phyloP scores from a whole-genome alignment of 2,888 invertebrate genomes.

The Trichogramma evanescens region DNA sequence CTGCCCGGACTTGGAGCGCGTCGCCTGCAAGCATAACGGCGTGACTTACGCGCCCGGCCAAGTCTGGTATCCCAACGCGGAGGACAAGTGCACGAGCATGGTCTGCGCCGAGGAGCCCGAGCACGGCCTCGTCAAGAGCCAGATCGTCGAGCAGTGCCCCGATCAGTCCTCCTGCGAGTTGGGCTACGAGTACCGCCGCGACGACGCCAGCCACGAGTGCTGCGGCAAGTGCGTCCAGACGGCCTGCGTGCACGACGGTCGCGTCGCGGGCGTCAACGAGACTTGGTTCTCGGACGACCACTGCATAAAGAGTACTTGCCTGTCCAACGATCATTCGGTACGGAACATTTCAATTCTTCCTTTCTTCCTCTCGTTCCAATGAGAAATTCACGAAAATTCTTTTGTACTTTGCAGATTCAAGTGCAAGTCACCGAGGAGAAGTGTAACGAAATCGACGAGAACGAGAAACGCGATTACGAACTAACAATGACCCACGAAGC shows the following conservation, averaged over 20 bases:
- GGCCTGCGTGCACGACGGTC: conserved; percentile 54
- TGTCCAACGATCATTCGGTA: conserved; percentile 32
- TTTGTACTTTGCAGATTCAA: conserved; percentile 11
- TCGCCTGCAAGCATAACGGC: conserved; percentile 53
- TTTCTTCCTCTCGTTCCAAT: not conserved
- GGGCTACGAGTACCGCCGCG: conserved; percentile 59
- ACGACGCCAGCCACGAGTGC: conserved; percentile 49
- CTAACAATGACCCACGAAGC: conserved; percentile 47
- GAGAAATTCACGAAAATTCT: not conserved
- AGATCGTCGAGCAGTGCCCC: conserved; percentile 32
- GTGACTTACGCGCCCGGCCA: conserved; percentile 32
- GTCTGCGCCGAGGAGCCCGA: conserved; percentile 29
- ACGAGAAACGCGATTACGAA: conserved; percentile 49
- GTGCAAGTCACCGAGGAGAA: conserved; percentile 48
- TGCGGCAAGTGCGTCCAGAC: conserved; percentile 61
- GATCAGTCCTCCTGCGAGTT: conserved; percentile 34
- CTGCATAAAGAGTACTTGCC: conserved; percentile 59
- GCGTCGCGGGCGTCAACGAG: conserved; percentile 49
- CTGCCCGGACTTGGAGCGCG: conserved; percentile 55
- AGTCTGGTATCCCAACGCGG: conserved; percentile 32
- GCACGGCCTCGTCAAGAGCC: conserved; percentile 27
- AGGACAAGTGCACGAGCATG: conserved; percentile 32
- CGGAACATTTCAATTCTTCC: not conserved
- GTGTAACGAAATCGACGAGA: conserved; percentile 49
- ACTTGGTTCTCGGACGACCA: conserved; percentile 58